Conservation (phyloP, 2,888 invertebrate genomes). For the Dermolepida albohirtum region DNA sequence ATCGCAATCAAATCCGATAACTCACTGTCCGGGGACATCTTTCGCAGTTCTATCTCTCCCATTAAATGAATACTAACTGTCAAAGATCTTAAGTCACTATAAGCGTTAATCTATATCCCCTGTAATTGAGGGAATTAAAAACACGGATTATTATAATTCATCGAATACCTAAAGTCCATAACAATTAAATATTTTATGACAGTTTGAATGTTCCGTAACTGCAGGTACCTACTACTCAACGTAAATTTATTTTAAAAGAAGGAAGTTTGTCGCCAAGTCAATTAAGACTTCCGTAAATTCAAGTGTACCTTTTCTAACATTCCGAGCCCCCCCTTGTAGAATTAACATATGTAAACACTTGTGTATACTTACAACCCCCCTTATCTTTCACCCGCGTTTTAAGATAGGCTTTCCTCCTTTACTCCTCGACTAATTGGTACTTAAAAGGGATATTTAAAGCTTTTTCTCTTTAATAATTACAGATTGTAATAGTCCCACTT, state of each 20-base stretch:
- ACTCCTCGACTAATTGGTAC: conserved; percentile 45
- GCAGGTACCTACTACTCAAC: too few relatives aligned
- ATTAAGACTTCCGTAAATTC: conserved; percentile 36
- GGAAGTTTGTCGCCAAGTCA: conserved; percentile 54
- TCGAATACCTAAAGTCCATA: too few relatives aligned
- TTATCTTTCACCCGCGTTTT: conserved; percentile 47
- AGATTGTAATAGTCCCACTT: conserved; percentile 67
- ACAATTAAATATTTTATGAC: too few relatives aligned
- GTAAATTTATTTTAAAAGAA: conserved; percentile 21
- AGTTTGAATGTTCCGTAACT: too few relatives aligned
- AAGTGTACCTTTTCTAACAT: conserved; percentile 6
- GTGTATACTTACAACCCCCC: conserved; percentile 39
- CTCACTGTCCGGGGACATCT: too few relatives aligned
- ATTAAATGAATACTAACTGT: too few relatives aligned
- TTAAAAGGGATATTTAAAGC: conserved; percentile 58
- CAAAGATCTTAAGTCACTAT: too few relatives aligned
- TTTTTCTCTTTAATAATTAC: conserved; percentile 49
- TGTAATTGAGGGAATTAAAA: too few relatives aligned
- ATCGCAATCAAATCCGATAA: too few relatives aligned
- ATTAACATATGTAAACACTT: conserved; percentile 33
- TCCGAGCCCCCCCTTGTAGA: neutral
- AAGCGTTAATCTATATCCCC: too few relatives aligned
- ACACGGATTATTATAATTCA: too few relatives aligned
- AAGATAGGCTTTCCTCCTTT: conserved; percentile 46
- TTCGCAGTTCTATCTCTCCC: too few relatives aligned